Evolutionary conservation across 2,888 invertebrate genomes (phyloP), one percentile per base, ranked within the genome.

Genomic region (Drosophila affinis): DNA sequence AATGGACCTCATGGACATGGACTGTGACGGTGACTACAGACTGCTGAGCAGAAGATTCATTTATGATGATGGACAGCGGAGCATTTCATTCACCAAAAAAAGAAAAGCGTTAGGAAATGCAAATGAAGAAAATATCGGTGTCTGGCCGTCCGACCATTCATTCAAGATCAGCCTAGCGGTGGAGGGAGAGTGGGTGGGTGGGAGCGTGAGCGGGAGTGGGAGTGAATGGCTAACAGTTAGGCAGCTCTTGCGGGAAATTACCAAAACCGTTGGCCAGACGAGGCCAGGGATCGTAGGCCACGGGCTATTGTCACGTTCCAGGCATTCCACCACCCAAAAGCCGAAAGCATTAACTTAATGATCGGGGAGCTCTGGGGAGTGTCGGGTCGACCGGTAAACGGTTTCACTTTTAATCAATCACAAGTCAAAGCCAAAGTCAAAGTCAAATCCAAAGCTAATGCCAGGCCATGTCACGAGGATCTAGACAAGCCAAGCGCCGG

Each of bases 391-490:
- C 9, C 48, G 10, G 51, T 10, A 65, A 65, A 65, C 56, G 65
- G 55, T 67, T 63, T 67, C 63, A 45, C 56, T 67, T 67, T 67
- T 67, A 64, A 67, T 67, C 63, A 63, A 39, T 9, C 24, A n/a
- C n/a, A 39, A 39, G 34, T 14, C 63, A 58, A 46, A 34, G 39
- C 12, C 34, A 39, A 29, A 18, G 17, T 10, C 32, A 34, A 47
- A 34, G 39, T 2, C 34, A 27, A 29, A n/a, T 14, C 1, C 32
- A 34, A n/a, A n/a, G 59, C 44, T 65, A 65, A 65, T 65, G 24
- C 4, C 63, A 44, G 48, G 45, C 56, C 34, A 34, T 67, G 63
- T 67, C 65, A 17, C 18, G 32, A 48, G 45, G 52, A 34, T 47
- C 61, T 17, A 3, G 55, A 51, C 24, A 32, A 53, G 14, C 39